These are phyloP conservation scores for Vanessa atalanta DNA, from an alignment of 1,140 invertebrate genomes.

Conservation along the genomic window DNA sequence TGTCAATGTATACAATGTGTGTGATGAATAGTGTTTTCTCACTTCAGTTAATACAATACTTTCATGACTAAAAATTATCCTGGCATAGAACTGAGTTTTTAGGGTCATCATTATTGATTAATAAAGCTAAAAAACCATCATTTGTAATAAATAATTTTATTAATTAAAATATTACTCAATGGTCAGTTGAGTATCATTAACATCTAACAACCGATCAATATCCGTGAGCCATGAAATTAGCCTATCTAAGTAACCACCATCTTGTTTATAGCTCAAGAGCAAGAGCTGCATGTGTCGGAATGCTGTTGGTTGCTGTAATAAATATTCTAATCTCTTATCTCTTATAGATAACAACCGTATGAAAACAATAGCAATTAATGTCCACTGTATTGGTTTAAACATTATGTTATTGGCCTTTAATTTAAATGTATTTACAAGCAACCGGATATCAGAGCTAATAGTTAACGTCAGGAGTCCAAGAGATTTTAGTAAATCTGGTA, in stretches of 20 bases:
- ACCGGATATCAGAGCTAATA: constrained; percentile 73
- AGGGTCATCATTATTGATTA: too few species aligned
- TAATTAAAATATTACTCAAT: constrained; percentile 43
- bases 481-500: constrained; percentile 70
- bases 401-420: constrained; percentile 82
- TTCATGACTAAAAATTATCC: too few species aligned
- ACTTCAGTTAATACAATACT: too few species aligned
- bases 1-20: too few species aligned
- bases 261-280: constrained; percentile 79
- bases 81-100: too few species aligned
- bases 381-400: constrained; percentile 82
- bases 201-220: constrained; percentile 73
- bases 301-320: constrained; percentile 64
- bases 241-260: constrained; percentile 79
- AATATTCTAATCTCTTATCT: constrained; percentile 61
- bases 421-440: constrained; percentile 82
- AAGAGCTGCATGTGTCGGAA: constrained; percentile 76
- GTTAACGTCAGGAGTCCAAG: constrained; percentile 62
- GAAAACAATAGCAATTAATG: constrained; percentile 79
- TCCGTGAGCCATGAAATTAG: constrained; percentile 79
- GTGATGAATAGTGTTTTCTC: too few species aligned
- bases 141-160: constrained; percentile 10
- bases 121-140: background rate
- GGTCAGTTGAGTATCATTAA: constrained; percentile 67
- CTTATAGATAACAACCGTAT: constrained; percentile 78